Percentiles rank a stretch among this genome's conserved stretches.
phyloP scores from a whole-genome alignment of 2,113 vertebrate species.

The Eupsittula cactorum region DNA sequence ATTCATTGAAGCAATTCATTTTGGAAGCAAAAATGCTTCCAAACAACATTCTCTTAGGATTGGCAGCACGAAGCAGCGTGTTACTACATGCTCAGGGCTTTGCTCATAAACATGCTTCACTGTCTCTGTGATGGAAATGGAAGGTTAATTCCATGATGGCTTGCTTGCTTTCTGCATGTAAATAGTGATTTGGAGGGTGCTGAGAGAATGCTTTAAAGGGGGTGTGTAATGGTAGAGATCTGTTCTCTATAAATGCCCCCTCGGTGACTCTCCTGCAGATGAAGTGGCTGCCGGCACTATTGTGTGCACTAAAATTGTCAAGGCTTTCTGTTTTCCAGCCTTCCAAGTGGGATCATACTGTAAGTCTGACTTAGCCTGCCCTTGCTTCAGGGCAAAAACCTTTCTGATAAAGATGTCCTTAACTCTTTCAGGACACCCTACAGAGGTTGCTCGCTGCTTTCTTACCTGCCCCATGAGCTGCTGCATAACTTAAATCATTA shows the following conservation, averaged over 20 bases:
- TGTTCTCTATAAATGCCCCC: background rate
- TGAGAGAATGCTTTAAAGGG: background rate
- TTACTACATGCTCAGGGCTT: background rate
- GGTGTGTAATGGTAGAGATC: background rate
- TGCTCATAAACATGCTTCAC: background rate
- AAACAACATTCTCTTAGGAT: background rate
- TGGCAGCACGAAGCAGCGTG: background rate
- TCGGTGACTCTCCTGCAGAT: background rate
- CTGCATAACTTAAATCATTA: constrained; percentile 9
- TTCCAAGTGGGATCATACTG: background rate
- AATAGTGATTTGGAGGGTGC: background rate
- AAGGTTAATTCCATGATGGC: background rate
- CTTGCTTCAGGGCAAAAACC: background rate
- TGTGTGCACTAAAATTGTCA: background rate
- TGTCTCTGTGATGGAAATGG: background rate
- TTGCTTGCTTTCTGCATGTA: background rate
- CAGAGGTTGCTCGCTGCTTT: background rate
- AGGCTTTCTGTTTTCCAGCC: background rate
- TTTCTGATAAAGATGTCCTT: background rate
- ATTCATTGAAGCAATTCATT: background rate
- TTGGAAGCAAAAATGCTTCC: background rate
- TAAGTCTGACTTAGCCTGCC: background rate
- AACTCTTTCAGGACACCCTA: background rate
- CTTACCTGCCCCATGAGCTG: background rate
- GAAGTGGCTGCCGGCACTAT: background rate